Evolutionary conservation across 2,888 invertebrate genomes (phyloP).

Genomic region (Calameuta idolon): DNA sequence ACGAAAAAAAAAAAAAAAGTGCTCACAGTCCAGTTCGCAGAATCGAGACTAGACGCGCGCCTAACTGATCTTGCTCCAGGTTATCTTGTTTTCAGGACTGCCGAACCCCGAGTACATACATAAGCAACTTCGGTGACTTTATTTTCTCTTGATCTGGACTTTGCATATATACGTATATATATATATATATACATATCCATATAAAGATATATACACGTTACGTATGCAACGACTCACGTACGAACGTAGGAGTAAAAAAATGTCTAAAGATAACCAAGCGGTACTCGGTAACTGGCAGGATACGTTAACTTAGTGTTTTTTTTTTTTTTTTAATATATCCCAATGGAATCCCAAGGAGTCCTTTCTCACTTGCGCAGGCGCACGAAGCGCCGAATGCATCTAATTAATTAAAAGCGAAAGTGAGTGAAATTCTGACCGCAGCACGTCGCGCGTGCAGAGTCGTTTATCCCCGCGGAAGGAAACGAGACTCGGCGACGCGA

Average conservation of each 20-base stretch:
- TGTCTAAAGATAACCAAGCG: not conserved
- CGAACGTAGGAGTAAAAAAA: not conserved
- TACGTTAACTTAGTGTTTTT: not conserved
- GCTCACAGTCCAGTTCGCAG: not conserved
- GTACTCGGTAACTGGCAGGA: not conserved
- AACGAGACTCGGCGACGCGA: not conserved
- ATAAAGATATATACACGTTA: too few relatives aligned
- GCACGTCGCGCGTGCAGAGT: not conserved
- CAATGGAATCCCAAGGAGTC: constrained; percentile 5
- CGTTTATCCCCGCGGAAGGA: not conserved
- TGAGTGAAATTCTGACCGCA: constrained; percentile 45
- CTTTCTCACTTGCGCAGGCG: constrained; percentile 22
- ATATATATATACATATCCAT: too few relatives aligned
- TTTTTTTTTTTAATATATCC: not conserved
- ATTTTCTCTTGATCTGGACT: not conserved
- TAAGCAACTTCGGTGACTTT: not conserved
- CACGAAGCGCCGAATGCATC: constrained; percentile 26
- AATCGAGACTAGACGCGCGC: not conserved
- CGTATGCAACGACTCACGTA: not conserved
- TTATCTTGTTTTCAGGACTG: not conserved
- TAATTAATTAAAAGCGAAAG: constrained; percentile 53
- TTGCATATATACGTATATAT: not conserved
- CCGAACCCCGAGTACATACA: not conserved
- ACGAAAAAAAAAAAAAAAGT: not conserved
- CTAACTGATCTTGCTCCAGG: not conserved